Conservation (phyloP, 2,888 invertebrate species). For the Hydroisotoma schaefferi region DNA sequence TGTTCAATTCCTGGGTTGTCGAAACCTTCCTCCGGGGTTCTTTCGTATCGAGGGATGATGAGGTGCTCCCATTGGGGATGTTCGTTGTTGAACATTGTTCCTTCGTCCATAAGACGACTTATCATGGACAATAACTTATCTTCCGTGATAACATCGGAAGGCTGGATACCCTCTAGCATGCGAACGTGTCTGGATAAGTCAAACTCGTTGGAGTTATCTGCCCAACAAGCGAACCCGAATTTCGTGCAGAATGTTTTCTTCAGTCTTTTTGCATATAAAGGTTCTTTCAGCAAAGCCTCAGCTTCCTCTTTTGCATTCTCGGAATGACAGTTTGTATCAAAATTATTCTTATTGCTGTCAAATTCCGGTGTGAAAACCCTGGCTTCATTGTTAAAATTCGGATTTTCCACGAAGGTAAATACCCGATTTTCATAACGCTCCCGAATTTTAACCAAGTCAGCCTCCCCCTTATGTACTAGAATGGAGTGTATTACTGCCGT, state of each 20-base stretch:
- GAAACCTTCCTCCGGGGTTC: too few species aligned
- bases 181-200: conserved; percentile 42
- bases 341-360: too few species aligned
- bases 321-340: too few species aligned
- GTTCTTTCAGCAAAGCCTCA: conserved; percentile 16
- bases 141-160: conserved; percentile 30
- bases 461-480: conserved; percentile 23
- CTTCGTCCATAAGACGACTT: conserved; percentile 30
- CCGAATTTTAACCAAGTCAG: conserved; percentile 25
- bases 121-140: conserved; percentile 35
- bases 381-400: not conserved
- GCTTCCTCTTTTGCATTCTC: too few species aligned
- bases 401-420: conserved; percentile 20
- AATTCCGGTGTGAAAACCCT: not conserved
- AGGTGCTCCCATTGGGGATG: conserved; percentile 45
- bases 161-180: conserved; percentile 15
- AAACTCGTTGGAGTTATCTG: conserved; percentile 35
- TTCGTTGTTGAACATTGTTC: conserved; percentile 15
- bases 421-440: conserved; percentile 9
- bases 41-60: conserved; percentile 41
- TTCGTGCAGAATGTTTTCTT: conserved; percentile 33
- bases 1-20: conserved; percentile 15
- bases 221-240: conserved; percentile 46
- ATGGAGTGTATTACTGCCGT: conserved; percentile 31
- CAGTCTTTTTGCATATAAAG: conserved; percentile 24